phyloP scores from a whole-genome alignment of 2,888 invertebrate genomes.

The Aspidapion aeneum region DNA sequence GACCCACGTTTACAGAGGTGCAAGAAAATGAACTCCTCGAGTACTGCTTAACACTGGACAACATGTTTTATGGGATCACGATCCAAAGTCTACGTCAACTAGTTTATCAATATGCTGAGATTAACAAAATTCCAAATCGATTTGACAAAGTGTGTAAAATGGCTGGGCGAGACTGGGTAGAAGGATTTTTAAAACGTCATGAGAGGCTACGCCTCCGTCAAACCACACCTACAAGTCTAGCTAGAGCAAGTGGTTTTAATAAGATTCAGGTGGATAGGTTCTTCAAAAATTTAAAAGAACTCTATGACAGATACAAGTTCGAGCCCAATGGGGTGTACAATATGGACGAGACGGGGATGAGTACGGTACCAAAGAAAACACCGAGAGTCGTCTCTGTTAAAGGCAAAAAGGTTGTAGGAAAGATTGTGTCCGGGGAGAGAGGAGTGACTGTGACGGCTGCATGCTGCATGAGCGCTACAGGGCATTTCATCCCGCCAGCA shows the following conservation, averaged over 20 bases:
- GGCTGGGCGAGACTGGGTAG: slow-evolving; percentile 1
- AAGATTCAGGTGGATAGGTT: slow-evolving; percentile 1
- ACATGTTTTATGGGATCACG: slow-evolving; percentile 1
- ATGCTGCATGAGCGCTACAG: slow-evolving; percentile 5
- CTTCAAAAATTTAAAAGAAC: slow-evolving; percentile 4
- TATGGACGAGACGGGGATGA: slow-evolving; percentile 6
- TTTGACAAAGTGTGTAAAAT: slow-evolving; percentile 7
- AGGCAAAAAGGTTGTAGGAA: slow-evolving; percentile 3
- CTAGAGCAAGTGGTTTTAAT: slow-evolving; percentile 6
- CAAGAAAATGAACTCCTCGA: slow-evolving; percentile 6
- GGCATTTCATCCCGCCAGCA: background rate
- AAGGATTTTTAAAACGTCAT: slow-evolving; percentile 7
- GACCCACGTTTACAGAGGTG: slow-evolving; percentile 1
- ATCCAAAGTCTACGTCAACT: slow-evolving; percentile 1
- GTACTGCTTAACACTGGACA: slow-evolving; percentile 5
- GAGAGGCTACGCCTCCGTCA: background rate
- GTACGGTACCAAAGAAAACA: slow-evolving; percentile 1
- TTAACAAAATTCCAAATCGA: slow-evolving; percentile 5
- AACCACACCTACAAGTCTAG: slow-evolving; percentile 6
- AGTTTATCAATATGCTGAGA: slow-evolving; percentile 2
- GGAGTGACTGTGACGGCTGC: no score
- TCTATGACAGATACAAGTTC: slow-evolving; percentile 6
- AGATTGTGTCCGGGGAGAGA: slow-evolving; percentile 8
- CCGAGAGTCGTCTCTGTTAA: slow-evolving; percentile 6
- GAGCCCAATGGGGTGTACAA: background rate